Evolutionary conservation across 2,797 vertebrate species (phyloP).

Genomic region (Malacoraja senta): DNA sequence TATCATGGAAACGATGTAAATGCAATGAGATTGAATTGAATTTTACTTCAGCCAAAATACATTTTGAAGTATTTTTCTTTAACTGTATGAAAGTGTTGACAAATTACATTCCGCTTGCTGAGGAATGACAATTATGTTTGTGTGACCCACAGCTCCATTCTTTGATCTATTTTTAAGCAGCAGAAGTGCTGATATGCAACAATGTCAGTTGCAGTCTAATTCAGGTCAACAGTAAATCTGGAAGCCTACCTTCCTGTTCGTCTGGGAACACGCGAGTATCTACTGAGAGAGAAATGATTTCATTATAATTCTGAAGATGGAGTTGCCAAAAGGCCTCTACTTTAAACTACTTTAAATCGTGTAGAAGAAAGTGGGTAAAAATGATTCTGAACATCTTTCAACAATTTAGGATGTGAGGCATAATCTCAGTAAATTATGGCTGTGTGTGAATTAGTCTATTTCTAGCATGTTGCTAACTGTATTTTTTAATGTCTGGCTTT

Average conservation of each 20-base stretch:
- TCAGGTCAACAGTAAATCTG: constrained; percentile 16
- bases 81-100: neutral
- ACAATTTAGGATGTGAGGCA: neutral
- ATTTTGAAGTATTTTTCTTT: constrained; percentile 28
- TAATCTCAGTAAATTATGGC: neutral
- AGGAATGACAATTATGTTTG: constrained; percentile 23
- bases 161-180: constrained; percentile 28
- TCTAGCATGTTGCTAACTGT: neutral
- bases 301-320: neutral
- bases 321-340: neutral
- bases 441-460: neutral
- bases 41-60: neutral
- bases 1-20: neutral
- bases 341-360: neutral
- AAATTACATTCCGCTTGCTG: neutral
- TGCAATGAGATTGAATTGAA: constrained; percentile 5
- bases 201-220: constrained; percentile 17
- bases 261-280: neutral
- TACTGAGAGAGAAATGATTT: neutral
- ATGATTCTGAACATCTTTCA: neutral
- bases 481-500: constrained; percentile 16
- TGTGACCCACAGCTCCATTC: neutral
- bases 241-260: neutral
- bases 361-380: neutral
- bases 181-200: constrained; percentile 24